Conservation (phyloP, 2,888 invertebrate genomes). For the Catotricha subobsoleta region DNA sequence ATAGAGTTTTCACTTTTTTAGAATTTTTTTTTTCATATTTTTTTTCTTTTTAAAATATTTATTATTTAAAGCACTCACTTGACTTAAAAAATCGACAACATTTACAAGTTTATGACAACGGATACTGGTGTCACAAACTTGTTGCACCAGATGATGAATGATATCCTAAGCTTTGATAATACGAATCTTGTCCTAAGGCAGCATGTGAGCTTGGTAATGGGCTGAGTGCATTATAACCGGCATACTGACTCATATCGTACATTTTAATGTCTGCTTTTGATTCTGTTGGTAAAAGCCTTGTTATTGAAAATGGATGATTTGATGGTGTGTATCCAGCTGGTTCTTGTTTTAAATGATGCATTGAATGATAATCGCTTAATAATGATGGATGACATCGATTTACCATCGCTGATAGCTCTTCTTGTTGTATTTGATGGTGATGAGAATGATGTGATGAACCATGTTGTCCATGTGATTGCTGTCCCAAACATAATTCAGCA, state of each 20-base stretch:
- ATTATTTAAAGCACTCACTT: too few relatives aligned
- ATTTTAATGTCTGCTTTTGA: conserved; percentile 81
- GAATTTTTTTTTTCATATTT: too few relatives aligned
- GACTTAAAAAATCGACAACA: too few relatives aligned
- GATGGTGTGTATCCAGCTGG: conserved; percentile 61
- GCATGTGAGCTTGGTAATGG: conserved; percentile 42
- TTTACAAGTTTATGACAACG: conserved; percentile 55
- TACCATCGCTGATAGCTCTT: conserved; percentile 47
- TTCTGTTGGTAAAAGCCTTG: conserved; percentile 72
- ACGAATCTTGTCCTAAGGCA: conserved; percentile 52
- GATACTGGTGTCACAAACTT: conserved; percentile 79
- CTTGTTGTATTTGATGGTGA: conserved; percentile 36
- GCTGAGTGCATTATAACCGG: conserved; percentile 42
- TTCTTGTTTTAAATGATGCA: conserved; percentile 60
- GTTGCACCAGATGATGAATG: conserved; percentile 50
- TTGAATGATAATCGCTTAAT: conserved; percentile 40
- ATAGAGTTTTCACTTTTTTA: too few relatives aligned
- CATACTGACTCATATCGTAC: conserved; percentile 64
- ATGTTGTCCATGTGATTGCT: conserved; percentile 35
- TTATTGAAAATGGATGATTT: conserved; percentile 88
- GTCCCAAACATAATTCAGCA: conserved; percentile 41
- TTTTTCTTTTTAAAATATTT: too few relatives aligned
- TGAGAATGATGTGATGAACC: conserved; percentile 18
- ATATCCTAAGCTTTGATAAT: conserved; percentile 70
- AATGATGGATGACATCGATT: conserved; percentile 43